Base-by-base conservation (phyloP, 2,888 invertebrate genomes). In the Leptopterna dolabrata region DNA sequence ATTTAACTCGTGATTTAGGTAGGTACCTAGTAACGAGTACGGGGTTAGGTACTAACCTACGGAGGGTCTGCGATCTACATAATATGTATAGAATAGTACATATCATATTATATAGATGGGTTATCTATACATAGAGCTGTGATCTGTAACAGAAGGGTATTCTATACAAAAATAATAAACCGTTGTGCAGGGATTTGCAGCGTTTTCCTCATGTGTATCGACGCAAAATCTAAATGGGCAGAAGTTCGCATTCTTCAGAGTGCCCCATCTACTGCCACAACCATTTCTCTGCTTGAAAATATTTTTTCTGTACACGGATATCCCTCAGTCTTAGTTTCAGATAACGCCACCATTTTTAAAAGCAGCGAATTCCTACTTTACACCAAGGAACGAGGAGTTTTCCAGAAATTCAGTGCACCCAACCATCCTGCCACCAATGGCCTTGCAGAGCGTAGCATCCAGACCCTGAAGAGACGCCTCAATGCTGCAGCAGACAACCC, bases 271-370 rank as follows among this genome's bases (percentile, higher is more conserved):
- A 87, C 88, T 76, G 30, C 47, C 14, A 88, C 88, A 4, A 91
- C 90, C 6, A 90, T 90, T 6, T 14, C 82, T 51, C 70, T 89
- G 36, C 89, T 91, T 11, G 76, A 90, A 41, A 24, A 30, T 29
- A 70, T 83, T 19, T 84, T 84, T 27, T 84, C 84, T 0, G 43
- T 84, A 2, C 89, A 87, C 29, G 45, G 85, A 89, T 89, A 87
- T 27, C 90, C 90, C 16, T 36, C 87, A 11, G 87, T 88, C 19
- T 45, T 91, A 63, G 90, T 90, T 1, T 87, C 87, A n/a, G 87
- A 87, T 55, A 81, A 87, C 24, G 87, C 80, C 30, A n/a, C 63
- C 4, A 87, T 87, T 27, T 81, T 81, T 29, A 80, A 87, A 81
- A 82, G 87, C 47, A 29, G 89, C 76, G 88, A 84, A 63, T 90